Evolutionary conservation across 2,797 vertebrate genomes (phyloP), one percentile per base, ranked within the genome.

Genomic region (Platalea minor): DNA sequence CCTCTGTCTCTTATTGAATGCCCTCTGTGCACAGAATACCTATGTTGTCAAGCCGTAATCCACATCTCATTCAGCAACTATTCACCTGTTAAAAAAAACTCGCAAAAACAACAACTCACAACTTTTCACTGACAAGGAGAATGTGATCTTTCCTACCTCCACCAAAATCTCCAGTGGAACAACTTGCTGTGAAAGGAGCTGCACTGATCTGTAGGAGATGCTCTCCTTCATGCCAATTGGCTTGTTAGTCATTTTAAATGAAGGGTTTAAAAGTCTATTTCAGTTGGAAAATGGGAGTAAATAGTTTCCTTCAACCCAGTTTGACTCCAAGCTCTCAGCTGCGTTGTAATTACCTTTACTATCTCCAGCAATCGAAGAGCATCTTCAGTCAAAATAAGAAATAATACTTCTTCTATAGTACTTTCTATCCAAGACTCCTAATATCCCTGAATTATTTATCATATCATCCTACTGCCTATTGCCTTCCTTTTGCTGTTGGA

Each of bases 381-480:
- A 85, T 48, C 81, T 89, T 75, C 69, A 77, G 57, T 61, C 68
- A 92, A 85, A 94, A 63, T 46, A 92, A 87, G 67, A 93, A 95
- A 88, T 50, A 76, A 57, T 50, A 50, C 13, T 74, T 80, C 26
- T 85, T 76, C 77, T 87, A 1, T 26, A 35, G n/a, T 63, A 70
- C 43, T 76, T 84, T 69, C 61, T 77, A 7, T 53, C 29, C 31
- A 45, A 81, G 33, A 61, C 35, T 85, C 43, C 53, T 91, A 61
- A 91, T 67, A 68, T 57, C 48, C 28, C 31, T 69, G 46, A 92
- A 41, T 88, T 88, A 79, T 67, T 86, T 91, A 67, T n/a, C 10
- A 1, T 65, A 41, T 59, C 48, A 65, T 73, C 57, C 39, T 78
- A n/a, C 37, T 35, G 37, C 8, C 33, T 60, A 0, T 35, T 84